Evolutionary conservation across 1,140 invertebrate genomes (phyloP).

Genomic region (Tigriopus japonicus): DNA sequence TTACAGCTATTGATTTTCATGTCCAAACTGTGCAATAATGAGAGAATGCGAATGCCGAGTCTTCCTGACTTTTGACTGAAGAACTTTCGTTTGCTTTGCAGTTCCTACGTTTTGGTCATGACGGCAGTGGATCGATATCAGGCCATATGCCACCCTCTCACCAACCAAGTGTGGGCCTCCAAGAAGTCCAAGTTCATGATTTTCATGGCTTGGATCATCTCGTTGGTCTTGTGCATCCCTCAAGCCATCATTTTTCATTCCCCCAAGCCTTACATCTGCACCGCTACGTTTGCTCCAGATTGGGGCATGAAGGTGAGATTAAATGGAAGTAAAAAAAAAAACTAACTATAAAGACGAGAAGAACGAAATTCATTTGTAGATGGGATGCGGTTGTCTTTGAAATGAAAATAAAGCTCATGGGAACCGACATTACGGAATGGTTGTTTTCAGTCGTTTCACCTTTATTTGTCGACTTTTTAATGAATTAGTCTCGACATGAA

Average conservation of each 20-base stretch:
- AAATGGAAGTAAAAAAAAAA: not conserved
- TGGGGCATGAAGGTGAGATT: slow-evolving; percentile 30
- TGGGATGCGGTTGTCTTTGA: too few species aligned
- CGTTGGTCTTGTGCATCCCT: slow-evolving; percentile 40
- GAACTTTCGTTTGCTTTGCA: not conserved
- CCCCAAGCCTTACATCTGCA: slow-evolving; percentile 26
- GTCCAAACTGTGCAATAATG: too few species aligned
- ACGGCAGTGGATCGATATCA: slow-evolving; percentile 46
- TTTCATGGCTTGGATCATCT: slow-evolving; percentile 37
- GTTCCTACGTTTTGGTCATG: slow-evolving; percentile 43
- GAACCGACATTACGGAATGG: too few species aligned
- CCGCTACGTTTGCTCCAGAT: slow-evolving; percentile 37
- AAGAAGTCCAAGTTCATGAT: slow-evolving; percentile 30
- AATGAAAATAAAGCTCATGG: too few species aligned
- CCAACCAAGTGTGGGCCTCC: slow-evolving; percentile 18
- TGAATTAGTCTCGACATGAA: too few species aligned
- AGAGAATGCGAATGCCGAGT: too few species aligned
- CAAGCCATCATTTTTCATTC: slow-evolving; percentile 34
- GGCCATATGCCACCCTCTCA: slow-evolving; percentile 40
- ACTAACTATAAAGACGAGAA: too few species aligned
- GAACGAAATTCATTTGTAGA: too few species aligned
- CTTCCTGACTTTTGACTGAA: not conserved
- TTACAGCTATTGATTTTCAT: too few species aligned
- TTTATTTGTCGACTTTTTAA: too few species aligned
- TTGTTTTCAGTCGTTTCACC: too few species aligned